Percentiles rank a stretch among this genome's conserved stretches.
phyloP scores from a whole-genome alignment of 2,797 vertebrate genomes.

The Pipistrellus nathusii region DNA sequence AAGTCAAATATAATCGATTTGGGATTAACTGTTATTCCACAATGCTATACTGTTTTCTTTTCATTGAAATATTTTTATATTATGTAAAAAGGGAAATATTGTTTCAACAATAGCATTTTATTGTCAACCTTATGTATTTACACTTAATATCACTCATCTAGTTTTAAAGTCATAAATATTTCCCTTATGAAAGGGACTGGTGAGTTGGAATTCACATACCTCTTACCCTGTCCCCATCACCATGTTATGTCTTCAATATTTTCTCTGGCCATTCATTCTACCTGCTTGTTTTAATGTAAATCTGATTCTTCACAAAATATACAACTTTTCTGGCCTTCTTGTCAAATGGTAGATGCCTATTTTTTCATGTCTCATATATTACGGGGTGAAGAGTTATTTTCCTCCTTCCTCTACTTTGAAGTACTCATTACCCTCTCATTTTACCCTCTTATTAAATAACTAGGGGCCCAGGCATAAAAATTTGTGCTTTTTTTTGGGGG shows the following conservation, averaged over 20 bases:
- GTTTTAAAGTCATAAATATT: slow-evolving; percentile 27
- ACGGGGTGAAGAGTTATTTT: not conserved
- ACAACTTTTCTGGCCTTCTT: not conserved
- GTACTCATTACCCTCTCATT: not conserved
- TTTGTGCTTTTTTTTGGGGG: no score
- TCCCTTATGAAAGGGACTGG: not conserved
- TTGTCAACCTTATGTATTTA: not conserved
- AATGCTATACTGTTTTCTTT: not conserved
- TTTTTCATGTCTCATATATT: not conserved
- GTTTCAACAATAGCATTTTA: slow-evolving; percentile 6
- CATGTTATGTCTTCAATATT: not conserved
- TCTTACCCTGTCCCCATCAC: not conserved
- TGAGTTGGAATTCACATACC: not conserved
- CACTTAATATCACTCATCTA: not conserved
- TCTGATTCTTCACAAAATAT: not conserved
- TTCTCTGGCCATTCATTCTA: not conserved
- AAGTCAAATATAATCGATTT: not conserved
- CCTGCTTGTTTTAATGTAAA: not conserved
- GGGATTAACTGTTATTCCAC: not conserved
- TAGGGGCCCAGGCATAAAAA: no score
- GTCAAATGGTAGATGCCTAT: not conserved
- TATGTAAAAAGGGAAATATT: not conserved
- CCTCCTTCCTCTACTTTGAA: not conserved
- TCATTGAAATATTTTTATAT: not conserved
- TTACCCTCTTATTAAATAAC: not conserved